phyloP scores from a whole-genome alignment of 2,888 invertebrate species.

The Ochropleura plecta region DNA sequence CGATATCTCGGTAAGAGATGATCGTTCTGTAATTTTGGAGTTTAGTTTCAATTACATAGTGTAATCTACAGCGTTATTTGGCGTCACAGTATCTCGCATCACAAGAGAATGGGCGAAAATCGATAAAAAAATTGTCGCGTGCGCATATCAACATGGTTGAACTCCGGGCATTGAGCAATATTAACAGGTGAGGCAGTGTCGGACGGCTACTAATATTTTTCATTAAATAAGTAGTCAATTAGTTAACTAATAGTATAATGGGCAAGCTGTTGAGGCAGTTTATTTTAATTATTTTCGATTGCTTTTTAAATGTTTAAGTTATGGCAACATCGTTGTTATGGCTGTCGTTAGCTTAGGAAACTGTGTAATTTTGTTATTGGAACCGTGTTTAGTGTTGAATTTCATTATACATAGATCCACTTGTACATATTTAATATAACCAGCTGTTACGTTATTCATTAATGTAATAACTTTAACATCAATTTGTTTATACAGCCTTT shows the following conservation, averaged over 20 bases:
- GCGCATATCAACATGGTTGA: not conserved
- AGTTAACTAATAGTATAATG: slow-evolving; percentile 53
- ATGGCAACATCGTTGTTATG: slow-evolving; percentile 15
- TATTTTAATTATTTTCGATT: slow-evolving; percentile 53
- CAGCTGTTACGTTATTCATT: not conserved
- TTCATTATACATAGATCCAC: not conserved
- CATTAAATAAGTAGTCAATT: slow-evolving; percentile 49
- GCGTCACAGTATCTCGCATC: not conserved
- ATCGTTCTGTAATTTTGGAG: slow-evolving; percentile 11
- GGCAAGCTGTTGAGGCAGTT: slow-evolving; percentile 32
- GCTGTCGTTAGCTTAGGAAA: not conserved
- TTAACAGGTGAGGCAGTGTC: slow-evolving; percentile 17
- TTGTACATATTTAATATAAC: not conserved
- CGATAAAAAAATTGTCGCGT: slow-evolving; percentile 7
- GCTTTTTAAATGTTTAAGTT: slow-evolving; percentile 44
- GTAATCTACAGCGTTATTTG: not conserved
- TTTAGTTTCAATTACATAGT: slow-evolving; percentile 38
- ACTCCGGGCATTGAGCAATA: slow-evolving; percentile 36
- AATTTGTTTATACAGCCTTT: not conserved
- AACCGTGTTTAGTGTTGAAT: not conserved
- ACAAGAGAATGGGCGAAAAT: not conserved
- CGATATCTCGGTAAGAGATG: slow-evolving; percentile 9
- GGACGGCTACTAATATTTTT: slow-evolving; percentile 28
- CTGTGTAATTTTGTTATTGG: not conserved
- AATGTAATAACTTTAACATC: not conserved